phyloP scores from a whole-genome alignment of 2,888 invertebrate genomes.

The Drosophila macrospina region DNA sequence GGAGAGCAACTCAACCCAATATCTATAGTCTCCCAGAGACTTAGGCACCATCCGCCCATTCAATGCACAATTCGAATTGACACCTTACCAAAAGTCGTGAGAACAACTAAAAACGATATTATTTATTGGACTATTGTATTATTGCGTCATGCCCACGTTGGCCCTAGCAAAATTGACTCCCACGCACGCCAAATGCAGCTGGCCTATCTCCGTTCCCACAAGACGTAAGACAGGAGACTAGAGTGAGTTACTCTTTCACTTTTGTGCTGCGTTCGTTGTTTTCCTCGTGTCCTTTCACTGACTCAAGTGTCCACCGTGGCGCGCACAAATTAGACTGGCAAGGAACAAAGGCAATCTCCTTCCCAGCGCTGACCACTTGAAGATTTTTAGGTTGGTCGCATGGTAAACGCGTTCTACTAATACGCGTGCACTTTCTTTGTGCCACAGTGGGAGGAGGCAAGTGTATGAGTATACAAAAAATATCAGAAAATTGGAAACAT shows the following conservation, averaged over 20 bases:
- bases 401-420: constrained; percentile 76
- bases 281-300: constrained; percentile 56
- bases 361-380: constrained; percentile 79
- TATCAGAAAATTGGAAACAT: constrained; percentile 68
- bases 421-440: constrained; percentile 64
- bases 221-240: background rate
- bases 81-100: constrained; percentile 56
- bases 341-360: constrained; percentile 48
- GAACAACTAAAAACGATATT: constrained; percentile 34
- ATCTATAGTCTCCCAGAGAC: background rate
- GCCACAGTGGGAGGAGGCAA: constrained; percentile 43
- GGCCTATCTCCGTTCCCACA: constrained; percentile 43
- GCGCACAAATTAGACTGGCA: constrained; percentile 72
- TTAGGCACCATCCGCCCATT: background rate
- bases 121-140: constrained; percentile 22
- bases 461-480: constrained; percentile 47
- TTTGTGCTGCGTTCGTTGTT: constrained; percentile 23
- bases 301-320: constrained; percentile 68
- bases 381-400: constrained; percentile 58
- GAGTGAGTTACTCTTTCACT: constrained; percentile 61
- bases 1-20: background rate
- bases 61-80: constrained; percentile 19
- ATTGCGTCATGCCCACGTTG: constrained; percentile 67
- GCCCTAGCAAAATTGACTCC: constrained; percentile 65
- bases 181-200: constrained; percentile 76